A percentile compares a stretch with the other conserved stretches of the same genome.
phyloP scores from a whole-genome alignment of 2,888 invertebrate species.

The Chloroclystis v-ata region DNA sequence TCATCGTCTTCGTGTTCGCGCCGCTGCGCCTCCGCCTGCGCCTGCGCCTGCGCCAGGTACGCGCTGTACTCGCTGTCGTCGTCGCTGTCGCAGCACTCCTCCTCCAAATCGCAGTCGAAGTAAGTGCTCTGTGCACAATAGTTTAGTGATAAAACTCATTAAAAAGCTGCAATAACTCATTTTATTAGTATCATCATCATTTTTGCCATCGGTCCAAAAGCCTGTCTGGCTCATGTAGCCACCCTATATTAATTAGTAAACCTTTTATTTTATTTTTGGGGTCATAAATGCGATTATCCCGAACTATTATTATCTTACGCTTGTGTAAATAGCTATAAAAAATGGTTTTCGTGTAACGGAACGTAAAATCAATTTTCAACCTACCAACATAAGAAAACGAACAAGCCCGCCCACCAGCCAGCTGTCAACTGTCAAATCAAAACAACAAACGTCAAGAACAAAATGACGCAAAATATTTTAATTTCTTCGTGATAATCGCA shows the following conservation, averaged over 20 bases:
- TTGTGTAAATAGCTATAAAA: too few species aligned
- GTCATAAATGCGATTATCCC: too few species aligned
- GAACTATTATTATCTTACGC: too few species aligned
- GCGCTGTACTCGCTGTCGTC: constrained; percentile 53
- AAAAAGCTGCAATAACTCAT: too few species aligned
- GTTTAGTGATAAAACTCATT: neutral
- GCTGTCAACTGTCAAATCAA: constrained; percentile 16
- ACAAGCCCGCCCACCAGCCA: constrained; percentile 12
- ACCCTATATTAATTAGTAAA: too few species aligned
- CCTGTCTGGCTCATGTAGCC: too few species aligned
- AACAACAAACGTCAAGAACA: constrained; percentile 16
- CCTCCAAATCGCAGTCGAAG: constrained; percentile 63
- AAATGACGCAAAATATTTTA: constrained; percentile 35
- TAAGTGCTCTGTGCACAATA: constrained; percentile 54
- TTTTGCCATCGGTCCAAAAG: too few species aligned
- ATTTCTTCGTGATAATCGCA: constrained; percentile 25
- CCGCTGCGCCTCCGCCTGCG: constrained; percentile 27
- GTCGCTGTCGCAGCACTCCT: constrained; percentile 56
- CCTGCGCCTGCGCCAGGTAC: constrained; percentile 36
- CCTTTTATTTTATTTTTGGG: too few species aligned
- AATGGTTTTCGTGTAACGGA: neutral
- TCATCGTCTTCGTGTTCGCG: constrained; percentile 37
- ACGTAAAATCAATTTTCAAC: neutral
- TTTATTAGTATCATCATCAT: too few species aligned
- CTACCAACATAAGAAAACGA: constrained; percentile 28